Conservation (phyloP, 2,113 vertebrate genomes). For the Noctilio leporinus region DNA sequence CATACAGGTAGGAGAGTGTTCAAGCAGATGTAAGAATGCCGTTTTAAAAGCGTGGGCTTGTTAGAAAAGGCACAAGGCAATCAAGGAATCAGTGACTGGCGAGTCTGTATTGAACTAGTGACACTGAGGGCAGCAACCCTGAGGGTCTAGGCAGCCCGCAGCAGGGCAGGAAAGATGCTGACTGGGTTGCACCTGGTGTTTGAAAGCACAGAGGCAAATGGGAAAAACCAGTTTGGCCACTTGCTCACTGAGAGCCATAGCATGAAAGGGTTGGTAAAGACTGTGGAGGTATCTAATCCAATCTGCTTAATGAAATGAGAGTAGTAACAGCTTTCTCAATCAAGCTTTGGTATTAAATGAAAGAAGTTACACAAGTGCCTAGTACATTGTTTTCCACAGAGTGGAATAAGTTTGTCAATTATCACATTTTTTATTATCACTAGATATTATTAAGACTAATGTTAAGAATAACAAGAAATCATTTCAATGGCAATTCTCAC, state of each 20-base stretch:
- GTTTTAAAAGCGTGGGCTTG: not conserved
- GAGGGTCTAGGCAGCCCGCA: not conserved
- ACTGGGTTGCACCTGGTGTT: not conserved
- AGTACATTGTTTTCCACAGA: not conserved
- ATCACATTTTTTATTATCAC: not conserved
- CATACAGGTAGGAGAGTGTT: not conserved
- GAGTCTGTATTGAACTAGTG: not conserved
- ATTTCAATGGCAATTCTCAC: not conserved
- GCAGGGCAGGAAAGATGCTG: not conserved
- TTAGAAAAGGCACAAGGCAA: not conserved
- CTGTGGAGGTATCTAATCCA: not conserved
- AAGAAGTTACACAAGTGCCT: not conserved
- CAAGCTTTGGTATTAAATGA: not conserved
- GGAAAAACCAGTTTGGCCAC: not conserved
- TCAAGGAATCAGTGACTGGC: not conserved
- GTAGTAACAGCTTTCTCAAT: not conserved
- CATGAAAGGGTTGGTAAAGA: not conserved
- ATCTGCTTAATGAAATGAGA: not conserved
- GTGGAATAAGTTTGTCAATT: not conserved
- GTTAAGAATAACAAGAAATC: not conserved
- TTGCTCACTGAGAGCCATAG: not conserved
- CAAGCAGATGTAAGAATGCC: not conserved
- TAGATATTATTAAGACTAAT: not conserved
- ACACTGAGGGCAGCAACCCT: not conserved
- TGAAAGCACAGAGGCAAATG: not conserved